Conservation (phyloP, 1,140 invertebrate species). For the Phymorhynchus buccinoides region DNA sequence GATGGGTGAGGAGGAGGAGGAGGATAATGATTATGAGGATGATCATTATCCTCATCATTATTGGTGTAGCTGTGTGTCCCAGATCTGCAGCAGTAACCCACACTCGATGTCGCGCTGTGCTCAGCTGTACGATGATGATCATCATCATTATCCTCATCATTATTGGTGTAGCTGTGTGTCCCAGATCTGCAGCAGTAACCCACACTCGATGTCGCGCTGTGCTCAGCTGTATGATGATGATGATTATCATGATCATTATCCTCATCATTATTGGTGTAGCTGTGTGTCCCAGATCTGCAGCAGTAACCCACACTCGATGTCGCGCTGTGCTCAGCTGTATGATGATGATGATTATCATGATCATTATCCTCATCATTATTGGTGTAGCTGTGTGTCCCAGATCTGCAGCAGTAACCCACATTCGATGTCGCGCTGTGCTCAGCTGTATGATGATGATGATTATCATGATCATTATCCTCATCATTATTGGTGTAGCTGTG, state of each 20-base stretch:
- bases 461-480: conserved; percentile 87
- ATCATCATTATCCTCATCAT: too few species aligned
- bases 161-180: conserved; percentile 59
- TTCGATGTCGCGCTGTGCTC: conserved; percentile 87
- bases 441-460: conserved; percentile 75
- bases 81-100: conserved; percentile 90
- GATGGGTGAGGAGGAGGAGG: too few species aligned
- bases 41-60: too few species aligned
- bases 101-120: conserved; percentile 80
- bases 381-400: conserved; percentile 72
- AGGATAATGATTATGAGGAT: too few species aligned
- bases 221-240: too few species aligned
- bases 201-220: conserved; percentile 86
- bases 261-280: conserved; percentile 65
- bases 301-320: conserved; percentile 89
- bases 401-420: conserved; percentile 95
- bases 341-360: too few species aligned
- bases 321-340: conserved; percentile 91
- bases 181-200: conserved; percentile 83
- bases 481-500: not conserved
- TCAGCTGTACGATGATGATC: too few species aligned
- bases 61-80: too few species aligned
- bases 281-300: conserved; percentile 85
- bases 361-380: conserved; percentile 47
- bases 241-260: too few species aligned